Evolutionary conservation across 2,113 vertebrate species (phyloP).

Genomic region (Gorsachius goisagi): DNA sequence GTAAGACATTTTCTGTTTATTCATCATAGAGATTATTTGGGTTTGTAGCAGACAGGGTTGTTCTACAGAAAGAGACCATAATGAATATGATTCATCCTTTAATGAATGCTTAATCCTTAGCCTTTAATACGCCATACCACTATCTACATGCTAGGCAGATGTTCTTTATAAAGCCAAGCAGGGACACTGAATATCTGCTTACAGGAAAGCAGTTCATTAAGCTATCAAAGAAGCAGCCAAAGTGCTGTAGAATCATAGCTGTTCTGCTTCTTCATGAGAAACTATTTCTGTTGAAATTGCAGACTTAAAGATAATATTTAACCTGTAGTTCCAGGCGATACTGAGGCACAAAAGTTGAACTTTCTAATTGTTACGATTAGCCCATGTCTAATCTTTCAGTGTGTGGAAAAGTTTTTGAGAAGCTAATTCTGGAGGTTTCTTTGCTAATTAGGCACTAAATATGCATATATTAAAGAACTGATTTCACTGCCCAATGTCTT

Average conservation of each 20-base stretch:
- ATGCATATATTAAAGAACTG: background rate
- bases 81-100: constrained; percentile 45
- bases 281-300: background rate
- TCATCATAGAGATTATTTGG: constrained; percentile 8
- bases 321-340: background rate
- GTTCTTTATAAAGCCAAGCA: constrained; percentile 19
- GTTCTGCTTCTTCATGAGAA: background rate
- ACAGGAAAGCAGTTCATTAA: background rate
- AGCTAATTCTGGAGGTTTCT: background rate
- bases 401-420: background rate
- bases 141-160: background rate
- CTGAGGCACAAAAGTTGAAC: background rate
- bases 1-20: constrained; percentile 15
- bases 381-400: background rate
- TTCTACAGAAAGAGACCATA: background rate
- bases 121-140: background rate
- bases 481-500: background rate
- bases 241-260: background rate
- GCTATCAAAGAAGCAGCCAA: background rate
- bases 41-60: background rate
- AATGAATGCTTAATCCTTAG: constrained; percentile 36
- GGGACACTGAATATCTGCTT: background rate
- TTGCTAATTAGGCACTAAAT: background rate
- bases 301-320: background rate
- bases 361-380: background rate